Evolutionary conservation across 2,888 invertebrate species (phyloP).

Genomic region (Entomobrya proxima): DNA sequence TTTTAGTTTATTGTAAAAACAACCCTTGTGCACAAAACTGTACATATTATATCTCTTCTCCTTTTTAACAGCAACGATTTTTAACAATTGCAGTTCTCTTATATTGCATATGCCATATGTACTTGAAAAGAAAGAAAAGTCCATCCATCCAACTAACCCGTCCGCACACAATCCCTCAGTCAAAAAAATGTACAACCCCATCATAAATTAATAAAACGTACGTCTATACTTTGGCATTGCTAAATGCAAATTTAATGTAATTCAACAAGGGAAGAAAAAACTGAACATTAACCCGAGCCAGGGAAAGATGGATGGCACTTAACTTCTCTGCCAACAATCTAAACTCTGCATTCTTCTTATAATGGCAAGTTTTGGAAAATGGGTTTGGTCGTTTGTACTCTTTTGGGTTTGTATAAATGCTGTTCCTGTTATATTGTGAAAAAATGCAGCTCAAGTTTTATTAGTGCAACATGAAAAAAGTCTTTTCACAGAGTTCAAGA

Average conservation of each 20-base stretch:
- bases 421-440: neutral
- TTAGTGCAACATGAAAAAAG: conserved; percentile 42
- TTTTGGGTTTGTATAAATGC: neutral
- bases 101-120: conserved; percentile 27
- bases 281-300: conserved; percentile 62
- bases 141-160: conserved; percentile 52
- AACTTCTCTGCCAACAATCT: conserved; percentile 34
- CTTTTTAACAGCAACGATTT: neutral
- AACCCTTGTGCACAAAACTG: conserved; percentile 12
- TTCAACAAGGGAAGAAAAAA: conserved; percentile 27
- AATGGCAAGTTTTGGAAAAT: conserved; percentile 52
- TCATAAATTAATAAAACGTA: conserved; percentile 63
- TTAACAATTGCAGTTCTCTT: neutral
- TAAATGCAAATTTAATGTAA: conserved; percentile 57
- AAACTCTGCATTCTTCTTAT: conserved; percentile 23
- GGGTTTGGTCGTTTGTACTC: conserved; percentile 56
- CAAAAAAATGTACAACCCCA: conserved; percentile 45
- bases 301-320: conserved; percentile 52
- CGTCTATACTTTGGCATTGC: conserved; percentile 50
- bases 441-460: conserved; percentile 58
- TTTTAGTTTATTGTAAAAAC: conserved; percentile 18
- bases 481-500: neutral
- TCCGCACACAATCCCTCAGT: conserved; percentile 56
- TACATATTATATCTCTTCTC: neutral
- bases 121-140: conserved; percentile 10